A percentile compares a stretch with the other conserved stretches of the same genome.
These are phyloP conservation scores for Muricea muricata DNA, from an alignment of 92 coral and sea anemone species.

Conservation along the genomic window DNA sequence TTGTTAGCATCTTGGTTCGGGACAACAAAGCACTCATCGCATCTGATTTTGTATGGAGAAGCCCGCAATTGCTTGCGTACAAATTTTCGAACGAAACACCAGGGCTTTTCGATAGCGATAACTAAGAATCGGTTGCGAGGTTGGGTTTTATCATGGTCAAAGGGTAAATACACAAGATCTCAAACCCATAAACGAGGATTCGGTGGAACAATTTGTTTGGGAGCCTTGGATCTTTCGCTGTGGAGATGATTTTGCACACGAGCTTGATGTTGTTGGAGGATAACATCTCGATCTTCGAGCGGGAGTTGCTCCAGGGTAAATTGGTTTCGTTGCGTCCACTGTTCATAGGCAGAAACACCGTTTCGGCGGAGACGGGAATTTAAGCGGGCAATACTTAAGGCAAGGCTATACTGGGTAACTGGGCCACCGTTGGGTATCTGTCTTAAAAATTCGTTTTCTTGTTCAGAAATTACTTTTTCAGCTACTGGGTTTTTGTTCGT, in stretches of 20 bases:
- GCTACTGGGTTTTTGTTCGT: slow-evolving; percentile 32
- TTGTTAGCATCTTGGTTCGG: too few species aligned
- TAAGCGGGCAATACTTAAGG: neutral
- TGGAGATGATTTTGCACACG: slow-evolving; percentile 44
- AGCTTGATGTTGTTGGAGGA: slow-evolving; percentile 33
- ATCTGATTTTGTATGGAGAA: neutral
- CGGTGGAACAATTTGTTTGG: neutral
- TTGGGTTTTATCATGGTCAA: slow-evolving; percentile 49
- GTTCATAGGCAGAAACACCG: slow-evolving; percentile 39
- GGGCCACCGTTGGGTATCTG: slow-evolving; percentile 35
- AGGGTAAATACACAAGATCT: slow-evolving; percentile 38
- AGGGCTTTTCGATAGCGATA: neutral
- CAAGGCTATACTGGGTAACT: slow-evolving; percentile 7
- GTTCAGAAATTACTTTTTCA: slow-evolving; percentile 11
- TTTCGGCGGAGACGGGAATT: slow-evolving; percentile 23
- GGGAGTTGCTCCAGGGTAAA: slow-evolving; percentile 50
- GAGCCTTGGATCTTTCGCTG: slow-evolving; percentile 39
- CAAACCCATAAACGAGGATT: slow-evolving; percentile 26
- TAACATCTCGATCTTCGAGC: slow-evolving; percentile 35
- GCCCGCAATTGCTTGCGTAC: neutral
- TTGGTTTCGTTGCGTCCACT: slow-evolving; percentile 50
- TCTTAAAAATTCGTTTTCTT: slow-evolving; percentile 30
- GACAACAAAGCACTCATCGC: neutral
- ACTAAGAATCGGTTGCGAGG: slow-evolving; percentile 1
- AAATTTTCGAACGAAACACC: slow-evolving; percentile 2